These are phyloP conservation scores for Dicentrarchus labrax DNA, from an alignment of 2,113 vertebrate species.

Conservation along the genomic window DNA sequence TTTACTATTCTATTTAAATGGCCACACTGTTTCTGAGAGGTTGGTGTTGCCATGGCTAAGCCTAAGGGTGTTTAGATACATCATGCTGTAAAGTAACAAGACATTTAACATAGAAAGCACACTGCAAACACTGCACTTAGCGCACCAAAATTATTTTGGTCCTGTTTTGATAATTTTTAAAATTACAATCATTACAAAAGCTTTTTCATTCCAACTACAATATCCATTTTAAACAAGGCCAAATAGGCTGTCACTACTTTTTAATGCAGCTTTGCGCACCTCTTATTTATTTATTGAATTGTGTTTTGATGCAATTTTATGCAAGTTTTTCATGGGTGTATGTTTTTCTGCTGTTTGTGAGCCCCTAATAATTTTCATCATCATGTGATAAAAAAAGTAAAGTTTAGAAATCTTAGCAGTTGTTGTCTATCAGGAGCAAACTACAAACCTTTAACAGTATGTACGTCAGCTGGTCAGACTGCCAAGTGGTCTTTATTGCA, in stretches of 20 bases:
- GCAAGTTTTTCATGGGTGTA: too few relatives aligned
- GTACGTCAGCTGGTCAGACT: neutral
- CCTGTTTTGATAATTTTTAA: neutral
- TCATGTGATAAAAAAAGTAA: too few relatives aligned
- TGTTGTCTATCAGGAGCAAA: neutral
- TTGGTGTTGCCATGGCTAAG: conserved; percentile 54
- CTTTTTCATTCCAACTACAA: neutral
- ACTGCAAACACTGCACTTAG: conserved; percentile 10
- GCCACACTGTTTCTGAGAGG: conserved; percentile 55
- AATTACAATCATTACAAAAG: neutral
- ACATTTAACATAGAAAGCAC: conserved; percentile 44
- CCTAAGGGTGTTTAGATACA: conserved; percentile 55
- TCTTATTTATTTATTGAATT: too few relatives aligned
- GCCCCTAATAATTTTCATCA: too few relatives aligned
- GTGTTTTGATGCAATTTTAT: too few relatives aligned
- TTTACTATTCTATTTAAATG: conserved; percentile 76
- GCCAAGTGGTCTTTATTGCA: too few relatives aligned
- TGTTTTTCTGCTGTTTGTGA: too few relatives aligned
- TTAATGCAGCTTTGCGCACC: too few relatives aligned
- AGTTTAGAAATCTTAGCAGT: neutral
- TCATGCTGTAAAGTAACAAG: conserved; percentile 60
- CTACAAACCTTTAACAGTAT: neutral
- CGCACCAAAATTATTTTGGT: conserved; percentile 10
- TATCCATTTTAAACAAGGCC: too few relatives aligned
- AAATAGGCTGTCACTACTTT: too few relatives aligned